phyloP scores from a whole-genome alignment of 2,797 vertebrate genomes.

The Pantherophis alleghaniensis region DNA sequence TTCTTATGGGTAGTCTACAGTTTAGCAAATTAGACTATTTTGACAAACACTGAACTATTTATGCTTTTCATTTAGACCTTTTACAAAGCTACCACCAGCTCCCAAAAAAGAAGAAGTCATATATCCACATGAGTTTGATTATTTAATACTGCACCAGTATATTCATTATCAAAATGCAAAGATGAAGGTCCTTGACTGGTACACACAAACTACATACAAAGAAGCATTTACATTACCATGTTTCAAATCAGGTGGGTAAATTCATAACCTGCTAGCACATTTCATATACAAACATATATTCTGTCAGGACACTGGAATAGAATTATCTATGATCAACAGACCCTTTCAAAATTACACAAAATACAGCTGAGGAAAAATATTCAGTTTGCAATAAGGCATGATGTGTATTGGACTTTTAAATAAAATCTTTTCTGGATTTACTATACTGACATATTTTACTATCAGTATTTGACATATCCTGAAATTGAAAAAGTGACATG shows the following conservation, averaged over 20 bases:
- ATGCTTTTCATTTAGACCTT: conserved; percentile 59
- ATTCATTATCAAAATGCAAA: conserved; percentile 41
- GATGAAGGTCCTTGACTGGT: conserved; percentile 10
- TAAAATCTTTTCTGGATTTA: background rate
- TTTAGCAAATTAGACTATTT: conserved; percentile 52
- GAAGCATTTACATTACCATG: conserved; percentile 46
- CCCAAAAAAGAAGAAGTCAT: conserved; percentile 22
- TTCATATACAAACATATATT: background rate
- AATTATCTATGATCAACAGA: background rate
- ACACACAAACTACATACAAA: conserved; percentile 51
- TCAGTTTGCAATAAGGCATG: background rate
- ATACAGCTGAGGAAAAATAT: background rate
- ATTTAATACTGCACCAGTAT: conserved; percentile 43
- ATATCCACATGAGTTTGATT: conserved; percentile 50
- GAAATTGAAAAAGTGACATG: background rate
- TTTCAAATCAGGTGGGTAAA: conserved; percentile 39
- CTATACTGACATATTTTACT: background rate
- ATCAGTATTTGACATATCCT: background rate
- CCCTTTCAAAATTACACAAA: background rate
- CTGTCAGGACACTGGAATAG: background rate
- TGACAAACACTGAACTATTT: conserved; percentile 53
- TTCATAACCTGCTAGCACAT: background rate
- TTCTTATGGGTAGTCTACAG: conserved; percentile 46
- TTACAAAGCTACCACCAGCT: conserved; percentile 44
- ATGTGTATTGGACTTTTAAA: background rate